Base-by-base conservation (phyloP, 2,797 vertebrate genomes). In the Sarcoramphus papa region DNA sequence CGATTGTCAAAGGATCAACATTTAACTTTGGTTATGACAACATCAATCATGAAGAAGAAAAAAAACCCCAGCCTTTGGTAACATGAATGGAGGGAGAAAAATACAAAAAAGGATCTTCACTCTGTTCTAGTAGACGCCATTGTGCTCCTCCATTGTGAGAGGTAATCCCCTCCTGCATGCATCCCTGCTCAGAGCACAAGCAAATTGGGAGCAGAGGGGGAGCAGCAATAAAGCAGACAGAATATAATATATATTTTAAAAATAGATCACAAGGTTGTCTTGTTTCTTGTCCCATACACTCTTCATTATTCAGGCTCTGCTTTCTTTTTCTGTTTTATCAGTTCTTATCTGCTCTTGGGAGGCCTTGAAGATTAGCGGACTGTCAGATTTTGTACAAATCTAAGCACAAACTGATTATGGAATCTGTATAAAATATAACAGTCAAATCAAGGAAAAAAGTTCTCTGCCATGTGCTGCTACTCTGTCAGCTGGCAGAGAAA, bases 11-110 rank as follows among this genome's bases (percentile, higher is more conserved):
- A 96, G 82, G 81, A 95, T 88, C 73, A 85, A 69, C 92, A 75
- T 90, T 87, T 93, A 91, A 95, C 88, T 92, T 91, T 60, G 57
- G 88, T 88, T 93, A 90, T 69, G 82, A 79, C 69, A 91, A 90
- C 84, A 91, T 88, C 75, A 82, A 60, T 93, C 64, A 70, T 1
- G 21, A 89, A 51, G 62, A 79, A 91, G 65, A 37, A 25, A 51
- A 92, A 92, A 40, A 57, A 8, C 5, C 2, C 4, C 60, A 81
- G 85, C 57, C 86, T 92, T 91, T 65, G 64, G 68, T 68, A 93
- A 84, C 7, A 4, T 69, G 65, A 95, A 97, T 80, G 72, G 41
- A 63, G 20, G 33, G 40, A 88, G 48, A 63, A 92, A 97, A 95
- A 74, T 1, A 80, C 11, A 53, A 57, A 45, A 94, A 80, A 54